Base-by-base conservation (phyloP, 2,113 vertebrate genomes). In the Scatophagus argus region DNA sequence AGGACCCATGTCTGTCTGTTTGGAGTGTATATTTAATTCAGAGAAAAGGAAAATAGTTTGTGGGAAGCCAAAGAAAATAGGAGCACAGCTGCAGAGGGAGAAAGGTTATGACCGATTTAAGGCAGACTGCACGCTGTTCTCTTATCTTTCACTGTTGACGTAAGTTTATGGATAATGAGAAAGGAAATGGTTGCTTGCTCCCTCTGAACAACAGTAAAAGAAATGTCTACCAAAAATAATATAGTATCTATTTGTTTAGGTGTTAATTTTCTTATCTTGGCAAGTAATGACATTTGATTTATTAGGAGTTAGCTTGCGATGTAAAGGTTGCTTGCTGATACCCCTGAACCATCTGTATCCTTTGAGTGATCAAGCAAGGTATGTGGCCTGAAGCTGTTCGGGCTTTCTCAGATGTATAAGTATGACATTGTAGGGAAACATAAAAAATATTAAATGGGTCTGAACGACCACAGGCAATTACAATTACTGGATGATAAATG, bases 61-160 rank as follows among this genome's bases (percentile, higher is more conserved):
- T 9, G 27, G 21, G 46, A 25, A 82, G 79, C 79, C 46, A 81
- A 58, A 6, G 49, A 67, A 86, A 83, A 89, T 74, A 67, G 64
- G 54, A 49, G 25, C 38, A 32, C 34, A 67, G 58, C 51, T 67
- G 77, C 43, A 70, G 62, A 51, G 32, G 65, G 49, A 59, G 38
- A 23, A 69, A 79, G 61, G 52, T 59, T 77, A 25, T 54, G 38
- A 82, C 64, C 58, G 76, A 82, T 75, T 27, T 44, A 8, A 56
- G 39, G 69, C 25, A 46, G 25, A 67, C 79, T 58, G 46, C 11
- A 21, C 3, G 5, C n/a, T 34, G 25, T 63, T 81, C 39, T 68
- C 59, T 71, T 51, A 54, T 77, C 59, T 70, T 38, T 41, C n/a
- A 66, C 34, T 71, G 43, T 29, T 66, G 46, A 60, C 5, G 47